Evolutionary conservation across 2,113 vertebrate genomes (phyloP).

Genomic region (Cavia porcellus): DNA sequence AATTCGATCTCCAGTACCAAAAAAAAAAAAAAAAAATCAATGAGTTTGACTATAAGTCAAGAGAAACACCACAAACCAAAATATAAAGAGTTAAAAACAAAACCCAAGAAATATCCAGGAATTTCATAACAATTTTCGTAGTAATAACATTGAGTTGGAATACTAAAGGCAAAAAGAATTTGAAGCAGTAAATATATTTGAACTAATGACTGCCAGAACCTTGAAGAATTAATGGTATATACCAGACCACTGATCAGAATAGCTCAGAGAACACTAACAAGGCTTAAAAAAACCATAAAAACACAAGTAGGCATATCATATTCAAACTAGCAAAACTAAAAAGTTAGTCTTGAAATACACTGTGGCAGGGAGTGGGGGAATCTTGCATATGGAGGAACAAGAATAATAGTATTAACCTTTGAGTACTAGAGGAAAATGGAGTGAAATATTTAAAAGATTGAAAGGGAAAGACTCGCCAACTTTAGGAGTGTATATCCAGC

Average conservation of each 20-base stretch:
- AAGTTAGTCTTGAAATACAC: slow-evolving; percentile 16
- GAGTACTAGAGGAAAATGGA: background rate
- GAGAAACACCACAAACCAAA: slow-evolving; percentile 19
- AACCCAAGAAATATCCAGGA: background rate
- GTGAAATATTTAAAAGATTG: slow-evolving; percentile 13
- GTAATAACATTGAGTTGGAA: slow-evolving; percentile 3
- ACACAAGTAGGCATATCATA: background rate
- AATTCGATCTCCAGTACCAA: too few species aligned
- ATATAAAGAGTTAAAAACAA: background rate
- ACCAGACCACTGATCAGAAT: background rate
- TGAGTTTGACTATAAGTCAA: slow-evolving; percentile 17
- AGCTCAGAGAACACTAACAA: slow-evolving; percentile 41
- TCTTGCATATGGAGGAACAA: background rate
- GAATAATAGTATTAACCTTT: background rate
- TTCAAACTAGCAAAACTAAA: slow-evolving; percentile 54
- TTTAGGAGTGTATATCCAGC: slow-evolving; percentile 28
- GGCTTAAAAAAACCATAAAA: slow-evolving; percentile 15
- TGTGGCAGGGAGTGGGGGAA: background rate
- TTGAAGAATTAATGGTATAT: slow-evolving; percentile 7
- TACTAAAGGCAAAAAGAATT: background rate
- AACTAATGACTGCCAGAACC: background rate
- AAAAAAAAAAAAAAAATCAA: background rate
- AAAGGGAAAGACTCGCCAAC: background rate
- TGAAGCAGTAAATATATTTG: slow-evolving; percentile 2
- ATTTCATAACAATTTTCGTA: background rate